Conservation (phyloP, 2,113 vertebrate genomes). For the Halichoeres trimaculatus region DNA sequence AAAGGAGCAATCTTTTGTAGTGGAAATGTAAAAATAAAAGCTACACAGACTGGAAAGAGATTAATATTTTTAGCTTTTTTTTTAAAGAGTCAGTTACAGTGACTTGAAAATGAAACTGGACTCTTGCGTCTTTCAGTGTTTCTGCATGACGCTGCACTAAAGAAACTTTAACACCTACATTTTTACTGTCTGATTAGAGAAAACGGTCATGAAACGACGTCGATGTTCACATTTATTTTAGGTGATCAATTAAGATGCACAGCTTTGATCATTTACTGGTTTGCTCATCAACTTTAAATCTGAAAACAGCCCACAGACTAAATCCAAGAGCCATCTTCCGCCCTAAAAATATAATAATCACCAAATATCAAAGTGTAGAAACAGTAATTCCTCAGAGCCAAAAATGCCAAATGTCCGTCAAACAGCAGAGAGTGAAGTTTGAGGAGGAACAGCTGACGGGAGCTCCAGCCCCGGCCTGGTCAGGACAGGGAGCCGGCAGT, state of each 20-base stretch:
- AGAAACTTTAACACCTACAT: no score
- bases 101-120: background rate
- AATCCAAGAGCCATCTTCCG: background rate
- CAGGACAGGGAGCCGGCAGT: slow-evolving; percentile 15
- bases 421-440: background rate
- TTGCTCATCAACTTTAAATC: no score
- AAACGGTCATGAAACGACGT: no score
- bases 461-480: slow-evolving; percentile 16
- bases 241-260: no score
- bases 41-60: no score
- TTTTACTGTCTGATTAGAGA: no score
- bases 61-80: no score
- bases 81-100: background rate
- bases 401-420: background rate
- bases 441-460: background rate
- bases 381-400: background rate
- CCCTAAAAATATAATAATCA: background rate
- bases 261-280: no score
- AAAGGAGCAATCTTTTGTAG: no score
- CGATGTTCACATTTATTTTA: no score
- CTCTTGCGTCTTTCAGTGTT: background rate
- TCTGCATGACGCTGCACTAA: no score
- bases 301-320: background rate
- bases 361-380: background rate
- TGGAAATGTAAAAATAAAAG: no score